phyloP scores from a whole-genome alignment of 2,797 vertebrate species.

The Melanotaenia maccullochi region DNA sequence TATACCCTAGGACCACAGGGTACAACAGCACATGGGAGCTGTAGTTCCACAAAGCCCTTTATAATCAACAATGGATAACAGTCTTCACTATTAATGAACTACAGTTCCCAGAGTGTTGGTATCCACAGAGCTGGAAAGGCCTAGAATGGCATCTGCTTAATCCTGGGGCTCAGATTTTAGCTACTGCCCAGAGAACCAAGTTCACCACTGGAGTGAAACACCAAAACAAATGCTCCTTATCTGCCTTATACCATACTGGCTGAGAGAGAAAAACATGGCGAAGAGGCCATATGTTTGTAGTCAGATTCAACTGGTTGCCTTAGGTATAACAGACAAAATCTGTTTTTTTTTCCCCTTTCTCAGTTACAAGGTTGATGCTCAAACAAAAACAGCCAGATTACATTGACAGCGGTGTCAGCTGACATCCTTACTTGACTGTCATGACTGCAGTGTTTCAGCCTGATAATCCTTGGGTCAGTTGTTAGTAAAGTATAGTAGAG shows the following conservation, averaged over 20 bases:
- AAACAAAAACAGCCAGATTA: conserved; percentile 22
- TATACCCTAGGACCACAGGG: conserved; percentile 64
- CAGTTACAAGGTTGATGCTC: conserved; percentile 38
- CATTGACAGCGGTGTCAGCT: conserved; percentile 42
- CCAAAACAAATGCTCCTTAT: conserved; percentile 70
- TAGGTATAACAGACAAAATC: conserved; percentile 35
- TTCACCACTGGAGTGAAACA: conserved; percentile 68
- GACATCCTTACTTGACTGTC: conserved; percentile 26
- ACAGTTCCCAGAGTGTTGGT: conserved; percentile 81
- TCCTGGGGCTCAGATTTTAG: conserved; percentile 84
- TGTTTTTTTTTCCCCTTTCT: conserved; percentile 2
- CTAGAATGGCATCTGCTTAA: conserved; percentile 84
- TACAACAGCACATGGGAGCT: conserved; percentile 71
- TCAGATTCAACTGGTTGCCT: conserved; percentile 40
- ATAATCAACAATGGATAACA: conserved; percentile 78
- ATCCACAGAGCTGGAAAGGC: conserved; percentile 81
- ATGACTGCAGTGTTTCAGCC: conserved; percentile 21
- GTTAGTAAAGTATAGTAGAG: conserved; percentile 20
- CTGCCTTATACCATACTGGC: conserved; percentile 29
- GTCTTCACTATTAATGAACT: conserved; percentile 80
- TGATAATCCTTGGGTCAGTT: conserved; percentile 19
- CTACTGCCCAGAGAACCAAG: conserved; percentile 75
- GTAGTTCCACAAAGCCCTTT: conserved; percentile 71
- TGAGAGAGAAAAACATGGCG: conserved; percentile 46
- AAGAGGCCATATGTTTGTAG: conserved; percentile 34